phyloP scores from a whole-genome alignment of 2,797 vertebrate genomes.

The Danio tinwini region DNA sequence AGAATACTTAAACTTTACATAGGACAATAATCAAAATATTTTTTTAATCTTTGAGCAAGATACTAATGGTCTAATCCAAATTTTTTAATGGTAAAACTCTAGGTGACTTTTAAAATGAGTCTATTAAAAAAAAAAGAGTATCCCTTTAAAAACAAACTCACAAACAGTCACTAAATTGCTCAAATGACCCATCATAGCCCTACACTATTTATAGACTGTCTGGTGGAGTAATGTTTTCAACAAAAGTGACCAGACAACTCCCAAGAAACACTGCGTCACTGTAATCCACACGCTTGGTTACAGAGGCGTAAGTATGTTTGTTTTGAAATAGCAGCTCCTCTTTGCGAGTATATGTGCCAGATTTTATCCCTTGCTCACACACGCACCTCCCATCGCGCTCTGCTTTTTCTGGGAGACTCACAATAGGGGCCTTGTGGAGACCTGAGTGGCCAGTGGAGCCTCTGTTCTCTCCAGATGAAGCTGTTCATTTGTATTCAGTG shows the following conservation, averaged over 20 bases:
- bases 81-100: no score
- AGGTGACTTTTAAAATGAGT: no score
- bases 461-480: conserved; percentile 64
- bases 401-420: conserved; percentile 58
- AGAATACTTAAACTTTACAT: no score
- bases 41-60: no score
- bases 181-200: background rate
- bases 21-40: no score
- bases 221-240: conserved; percentile 33
- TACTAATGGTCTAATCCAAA: no score
- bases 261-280: conserved; percentile 25
- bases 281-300: conserved; percentile 11
- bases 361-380: conserved; percentile 47
- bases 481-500: conserved; percentile 74
- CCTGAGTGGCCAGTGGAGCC: conserved; percentile 50
- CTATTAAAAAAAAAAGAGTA: no score
- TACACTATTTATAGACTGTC: conserved; percentile 38
- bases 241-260: conserved; percentile 32
- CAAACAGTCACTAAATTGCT: background rate
- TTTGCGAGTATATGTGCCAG: conserved; percentile 54
- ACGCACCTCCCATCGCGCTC: conserved; percentile 44
- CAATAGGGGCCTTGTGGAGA: conserved; percentile 74
- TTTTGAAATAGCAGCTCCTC: conserved; percentile 63
- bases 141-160: conserved; percentile 3
- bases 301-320: conserved; percentile 56